phyloP scores from a whole-genome alignment of 2,113 vertebrate species.

The Menura novaehollandiae region DNA sequence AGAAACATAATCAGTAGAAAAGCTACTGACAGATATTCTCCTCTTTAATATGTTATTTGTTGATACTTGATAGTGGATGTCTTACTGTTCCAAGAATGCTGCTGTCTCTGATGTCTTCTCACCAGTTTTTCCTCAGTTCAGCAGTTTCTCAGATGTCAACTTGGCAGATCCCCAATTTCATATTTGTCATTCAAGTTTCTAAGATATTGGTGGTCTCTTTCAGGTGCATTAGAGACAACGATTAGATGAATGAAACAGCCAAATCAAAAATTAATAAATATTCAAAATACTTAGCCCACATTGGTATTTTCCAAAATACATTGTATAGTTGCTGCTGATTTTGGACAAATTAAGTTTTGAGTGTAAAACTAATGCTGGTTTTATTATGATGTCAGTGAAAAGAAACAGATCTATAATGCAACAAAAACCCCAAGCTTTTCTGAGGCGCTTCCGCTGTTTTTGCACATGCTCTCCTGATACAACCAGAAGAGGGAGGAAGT shows the following conservation, averaged over 20 bases:
- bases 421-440: not conserved
- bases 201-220: not conserved
- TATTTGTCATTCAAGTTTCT: not conserved
- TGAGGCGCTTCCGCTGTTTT: not conserved
- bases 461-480: not conserved
- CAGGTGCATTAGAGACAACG: not conserved
- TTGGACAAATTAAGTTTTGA: not conserved
- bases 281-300: not conserved
- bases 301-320: not conserved
- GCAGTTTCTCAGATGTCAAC: not conserved
- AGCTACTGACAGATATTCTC: not conserved
- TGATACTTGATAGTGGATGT: not conserved
- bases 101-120: not conserved
- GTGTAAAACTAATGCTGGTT: not conserved
- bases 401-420: not conserved
- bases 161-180: not conserved
- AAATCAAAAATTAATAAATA: not conserved
- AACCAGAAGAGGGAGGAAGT: not conserved
- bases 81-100: not conserved
- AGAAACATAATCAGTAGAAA: not conserved
- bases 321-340: not conserved
- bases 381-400: not conserved
- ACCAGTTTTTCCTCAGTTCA: not conserved
- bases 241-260: not conserved
- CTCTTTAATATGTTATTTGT: not conserved